A percentile compares a stretch with the other conserved stretches of the same genome.
Evolutionary conservation across 2,113 vertebrate species (phyloP).

Genomic region (Toxotes jaculatrix): DNA sequence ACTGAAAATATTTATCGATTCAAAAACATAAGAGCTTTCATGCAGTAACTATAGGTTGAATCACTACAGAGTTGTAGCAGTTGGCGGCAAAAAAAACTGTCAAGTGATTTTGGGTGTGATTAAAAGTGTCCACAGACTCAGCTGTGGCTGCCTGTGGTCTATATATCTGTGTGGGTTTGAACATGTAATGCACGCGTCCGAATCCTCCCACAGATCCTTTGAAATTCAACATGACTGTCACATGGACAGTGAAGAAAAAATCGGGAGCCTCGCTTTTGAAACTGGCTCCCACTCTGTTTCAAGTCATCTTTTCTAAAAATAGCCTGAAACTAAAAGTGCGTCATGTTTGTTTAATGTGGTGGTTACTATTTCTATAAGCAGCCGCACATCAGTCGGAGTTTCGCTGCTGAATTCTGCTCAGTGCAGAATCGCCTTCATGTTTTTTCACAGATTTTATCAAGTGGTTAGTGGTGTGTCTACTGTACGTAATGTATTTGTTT

Average conservation of each 20-base stretch:
- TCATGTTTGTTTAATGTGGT: slow-evolving; percentile 21
- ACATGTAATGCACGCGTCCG: not conserved
- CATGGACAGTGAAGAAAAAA: not conserved
- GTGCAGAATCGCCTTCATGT: not conserved
- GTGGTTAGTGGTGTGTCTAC: not conserved
- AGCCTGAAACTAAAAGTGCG: slow-evolving; percentile 13
- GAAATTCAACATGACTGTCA: not conserved
- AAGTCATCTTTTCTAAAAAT: slow-evolving; percentile 30
- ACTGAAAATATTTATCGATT: not conserved
- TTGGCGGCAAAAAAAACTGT: not conserved
- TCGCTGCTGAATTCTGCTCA: not conserved
- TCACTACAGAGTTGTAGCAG: not conserved
- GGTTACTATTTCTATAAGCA: slow-evolving; percentile 19
- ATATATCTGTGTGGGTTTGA: no score
- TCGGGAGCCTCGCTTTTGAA: not conserved
- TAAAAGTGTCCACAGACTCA: not conserved
- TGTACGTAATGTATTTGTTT: not conserved
- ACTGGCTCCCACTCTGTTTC: not conserved
- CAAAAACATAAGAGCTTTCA: not conserved
- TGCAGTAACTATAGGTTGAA: not conserved
- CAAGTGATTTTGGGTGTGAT: not conserved
- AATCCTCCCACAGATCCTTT: not conserved
- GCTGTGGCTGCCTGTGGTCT: no score
- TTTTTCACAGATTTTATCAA: not conserved
- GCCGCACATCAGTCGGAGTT: not conserved